Conservation (phyloP, 2,797 vertebrate genomes). For the Falco rusticolus region DNA sequence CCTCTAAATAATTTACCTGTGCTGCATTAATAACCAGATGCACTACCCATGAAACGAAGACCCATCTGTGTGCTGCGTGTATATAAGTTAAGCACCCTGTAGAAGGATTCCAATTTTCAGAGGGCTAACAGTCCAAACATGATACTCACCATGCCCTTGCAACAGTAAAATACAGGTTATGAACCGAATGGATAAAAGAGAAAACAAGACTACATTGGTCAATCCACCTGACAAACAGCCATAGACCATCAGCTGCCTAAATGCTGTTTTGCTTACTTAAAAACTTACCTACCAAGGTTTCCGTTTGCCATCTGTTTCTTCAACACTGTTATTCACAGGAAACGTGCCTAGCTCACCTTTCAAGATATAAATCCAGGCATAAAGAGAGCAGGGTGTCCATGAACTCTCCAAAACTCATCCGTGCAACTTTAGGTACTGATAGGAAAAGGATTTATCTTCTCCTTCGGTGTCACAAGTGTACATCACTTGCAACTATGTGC, state of each 20-base stretch:
- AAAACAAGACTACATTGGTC: background rate
- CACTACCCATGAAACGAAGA: background rate
- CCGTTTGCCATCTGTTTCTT: background rate
- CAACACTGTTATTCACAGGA: background rate
- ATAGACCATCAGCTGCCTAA: background rate
- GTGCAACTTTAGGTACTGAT: background rate
- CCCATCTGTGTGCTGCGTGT: too few species aligned
- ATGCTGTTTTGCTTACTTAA: background rate
- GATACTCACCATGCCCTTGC: background rate
- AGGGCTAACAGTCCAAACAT: background rate
- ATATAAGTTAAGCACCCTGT: background rate
- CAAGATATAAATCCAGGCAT: background rate
- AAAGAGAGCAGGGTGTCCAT: accelerated
- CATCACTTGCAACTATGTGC: background rate
- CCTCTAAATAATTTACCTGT: background rate
- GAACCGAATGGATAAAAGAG: background rate
- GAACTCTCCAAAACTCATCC: background rate
- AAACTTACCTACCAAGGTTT: background rate
- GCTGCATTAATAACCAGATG: background rate
- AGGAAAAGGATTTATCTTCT: background rate
- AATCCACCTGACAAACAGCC: background rate
- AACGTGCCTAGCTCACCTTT: background rate
- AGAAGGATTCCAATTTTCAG: background rate
- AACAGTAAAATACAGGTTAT: background rate
- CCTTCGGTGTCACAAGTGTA: background rate